Base-by-base conservation (phyloP, 1,140 invertebrate genomes). In the Atta colombica region DNA sequence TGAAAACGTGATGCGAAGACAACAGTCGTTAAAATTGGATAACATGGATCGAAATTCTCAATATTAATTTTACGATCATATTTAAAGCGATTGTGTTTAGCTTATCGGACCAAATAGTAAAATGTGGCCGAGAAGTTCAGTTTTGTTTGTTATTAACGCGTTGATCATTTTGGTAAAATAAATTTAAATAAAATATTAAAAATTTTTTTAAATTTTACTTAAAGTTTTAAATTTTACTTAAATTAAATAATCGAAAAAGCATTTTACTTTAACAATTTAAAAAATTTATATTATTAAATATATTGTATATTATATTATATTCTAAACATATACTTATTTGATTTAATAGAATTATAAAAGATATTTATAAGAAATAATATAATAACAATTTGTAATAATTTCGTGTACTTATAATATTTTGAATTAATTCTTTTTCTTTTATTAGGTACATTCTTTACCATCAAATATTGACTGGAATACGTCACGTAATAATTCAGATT, bases 401-500 rank as follows among this genome's bases (percentile, higher is more conserved):
- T 55, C 18, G 2, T 53, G 2, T 53, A 53, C 14, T 0, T 6
- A n/a, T 12, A 31, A 31, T 72, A 35, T 35, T 49, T 16, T 3
- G 3, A 0, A 31, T 68, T 77, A 60, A 31, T n/a, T 60, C n/a
- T 31, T 25, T 82, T 39, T 8, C 49, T 60, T 16, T 49, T 28
- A 53, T 58, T 75, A 74, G 80, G 80, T 82, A 49, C 39, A 82
- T 31, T 58, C 80, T 82, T 60, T 72, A 39, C 51, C 78, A 25
- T 5, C 53, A n/a, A 74, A 71, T 39, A 82, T 45, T n/a, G 53
- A 31, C 58, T 45, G 25, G 49, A 61, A 28, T 28, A 45, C 51
- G 8, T 35, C 21, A 5, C 66, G 10, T 28, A 21, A 82, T 74
- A 53, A 82, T 58, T 10, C 35, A 82, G 18, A 71, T 71, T 8